Percentiles rank a stretch among this genome's conserved stretches.
Conservation (phyloP, 2,888 invertebrate species). For the Geotrupes spiniger region DNA sequence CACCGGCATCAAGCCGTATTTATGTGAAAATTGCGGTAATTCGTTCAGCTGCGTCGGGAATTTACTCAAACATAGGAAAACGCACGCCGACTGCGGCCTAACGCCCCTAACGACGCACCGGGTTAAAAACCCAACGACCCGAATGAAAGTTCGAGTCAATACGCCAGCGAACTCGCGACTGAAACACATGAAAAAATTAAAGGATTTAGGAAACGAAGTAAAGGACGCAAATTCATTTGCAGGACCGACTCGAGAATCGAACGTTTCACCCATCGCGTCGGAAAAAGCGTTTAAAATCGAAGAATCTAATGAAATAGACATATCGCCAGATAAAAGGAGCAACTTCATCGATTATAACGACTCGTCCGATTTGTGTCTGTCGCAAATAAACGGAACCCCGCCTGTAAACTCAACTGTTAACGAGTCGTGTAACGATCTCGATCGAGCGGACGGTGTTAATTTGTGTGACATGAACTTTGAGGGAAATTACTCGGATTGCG, state of each 20-base stretch:
- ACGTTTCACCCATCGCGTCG: too few relatives aligned
- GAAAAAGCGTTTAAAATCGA: not conserved
- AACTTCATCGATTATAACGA: not conserved
- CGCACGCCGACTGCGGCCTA: slow-evolving; percentile 51
- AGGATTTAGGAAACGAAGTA: not conserved
- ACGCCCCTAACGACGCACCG: slow-evolving; percentile 39
- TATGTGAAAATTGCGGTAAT: slow-evolving; percentile 50
- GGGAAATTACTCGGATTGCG: too few relatives aligned
- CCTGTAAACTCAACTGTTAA: too few relatives aligned
- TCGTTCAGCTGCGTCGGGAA: slow-evolving; percentile 54
- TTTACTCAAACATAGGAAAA: slow-evolving; percentile 52
- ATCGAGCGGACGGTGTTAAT: too few relatives aligned
- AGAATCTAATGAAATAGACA: slow-evolving; percentile 10
- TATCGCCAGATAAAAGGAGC: not conserved
- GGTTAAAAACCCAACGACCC: slow-evolving; percentile 40
- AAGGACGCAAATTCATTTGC: slow-evolving; percentile 1
- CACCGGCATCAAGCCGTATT: slow-evolving; percentile 52
- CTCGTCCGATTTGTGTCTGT: too few relatives aligned
- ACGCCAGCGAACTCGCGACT: slow-evolving; percentile 38
- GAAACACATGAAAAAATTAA: slow-evolving; percentile 29
- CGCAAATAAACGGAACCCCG: too few relatives aligned
- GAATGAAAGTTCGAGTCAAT: slow-evolving; percentile 40
- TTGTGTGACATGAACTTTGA: too few relatives aligned
- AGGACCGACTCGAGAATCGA: not conserved
- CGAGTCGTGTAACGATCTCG: too few relatives aligned